Conservation (phyloP, 2,113 vertebrate genomes). For the Rhynchopsitta pachyrhyncha region DNA sequence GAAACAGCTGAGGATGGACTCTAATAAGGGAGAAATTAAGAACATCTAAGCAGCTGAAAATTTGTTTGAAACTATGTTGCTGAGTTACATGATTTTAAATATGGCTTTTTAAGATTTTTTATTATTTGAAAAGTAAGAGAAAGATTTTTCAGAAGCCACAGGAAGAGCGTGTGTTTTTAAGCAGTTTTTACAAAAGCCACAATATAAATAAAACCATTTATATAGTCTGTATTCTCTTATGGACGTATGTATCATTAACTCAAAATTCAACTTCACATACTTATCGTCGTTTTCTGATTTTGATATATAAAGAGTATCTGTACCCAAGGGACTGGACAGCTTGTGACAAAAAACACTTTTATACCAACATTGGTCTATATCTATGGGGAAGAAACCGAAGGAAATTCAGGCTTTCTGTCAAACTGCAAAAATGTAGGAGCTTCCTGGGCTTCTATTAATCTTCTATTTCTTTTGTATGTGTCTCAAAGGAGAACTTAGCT, state of each 20-base stretch:
- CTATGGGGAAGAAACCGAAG: neutral
- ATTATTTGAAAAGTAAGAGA: neutral
- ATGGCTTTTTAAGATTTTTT: neutral
- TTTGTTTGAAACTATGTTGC: neutral
- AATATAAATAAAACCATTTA: neutral
- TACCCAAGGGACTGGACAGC: neutral
- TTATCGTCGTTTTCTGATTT: neutral
- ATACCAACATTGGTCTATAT: neutral
- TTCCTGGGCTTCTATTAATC: constrained; percentile 66
- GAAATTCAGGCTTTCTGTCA: constrained; percentile 56
- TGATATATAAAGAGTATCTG: neutral
- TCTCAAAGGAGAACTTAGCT: constrained; percentile 63
- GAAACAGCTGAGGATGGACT: neutral
- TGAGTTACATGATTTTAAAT: neutral
- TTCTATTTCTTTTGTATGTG: constrained; percentile 65
- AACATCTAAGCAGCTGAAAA: neutral
- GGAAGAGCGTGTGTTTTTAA: neutral
- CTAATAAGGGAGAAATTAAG: neutral
- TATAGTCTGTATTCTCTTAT: neutral
- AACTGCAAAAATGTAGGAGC: constrained; percentile 26
- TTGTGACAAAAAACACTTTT: neutral
- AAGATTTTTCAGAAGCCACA: neutral
- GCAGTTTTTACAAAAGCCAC: neutral
- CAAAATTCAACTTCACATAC: neutral
- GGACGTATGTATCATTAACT: neutral